Evolutionary conservation across 2,888 invertebrate species (phyloP).

Genomic region (Cloeon dipterum): DNA sequence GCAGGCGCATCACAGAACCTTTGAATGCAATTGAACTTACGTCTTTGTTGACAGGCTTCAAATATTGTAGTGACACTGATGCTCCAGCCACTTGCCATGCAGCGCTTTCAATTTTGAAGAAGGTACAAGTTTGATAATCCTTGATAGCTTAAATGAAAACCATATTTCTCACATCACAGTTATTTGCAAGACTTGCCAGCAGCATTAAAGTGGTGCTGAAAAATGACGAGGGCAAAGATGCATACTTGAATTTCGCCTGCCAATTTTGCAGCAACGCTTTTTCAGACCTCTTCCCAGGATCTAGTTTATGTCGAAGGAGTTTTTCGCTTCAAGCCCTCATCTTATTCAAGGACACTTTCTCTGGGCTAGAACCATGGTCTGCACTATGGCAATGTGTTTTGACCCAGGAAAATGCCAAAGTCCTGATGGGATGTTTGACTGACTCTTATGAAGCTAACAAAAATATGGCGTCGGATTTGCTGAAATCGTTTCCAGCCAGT

Average conservation of each 20-base stretch:
- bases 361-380: background rate
- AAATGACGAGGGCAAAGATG: conserved; percentile 9
- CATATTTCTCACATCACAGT: conserved; percentile 12
- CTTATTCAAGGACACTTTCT: conserved; percentile 13
- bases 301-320: conserved; percentile 34
- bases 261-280: conserved; percentile 26
- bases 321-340: conserved; percentile 31
- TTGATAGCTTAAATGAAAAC: conserved; percentile 3
- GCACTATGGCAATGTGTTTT: background rate
- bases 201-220: conserved; percentile 13
- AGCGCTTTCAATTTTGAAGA: conserved; percentile 41
- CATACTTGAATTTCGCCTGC: conserved; percentile 23
- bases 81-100: conserved; percentile 42
- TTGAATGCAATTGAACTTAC: conserved; percentile 35
- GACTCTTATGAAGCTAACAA: conserved; percentile 66
- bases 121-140: conserved; percentile 22
- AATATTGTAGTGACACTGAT: conserved; percentile 43
- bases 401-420: conserved; percentile 17
- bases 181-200: conserved; percentile 24
- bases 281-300: conserved; percentile 30
- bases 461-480: conserved; percentile 31
- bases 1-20: conserved; percentile 44
- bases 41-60: conserved; percentile 34
- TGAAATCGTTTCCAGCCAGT: conserved; percentile 19
- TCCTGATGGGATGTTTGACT: conserved; percentile 28